Evolutionary conservation across 2,888 invertebrate species (phyloP).

Genomic region (Pemphredon lugubris): DNA sequence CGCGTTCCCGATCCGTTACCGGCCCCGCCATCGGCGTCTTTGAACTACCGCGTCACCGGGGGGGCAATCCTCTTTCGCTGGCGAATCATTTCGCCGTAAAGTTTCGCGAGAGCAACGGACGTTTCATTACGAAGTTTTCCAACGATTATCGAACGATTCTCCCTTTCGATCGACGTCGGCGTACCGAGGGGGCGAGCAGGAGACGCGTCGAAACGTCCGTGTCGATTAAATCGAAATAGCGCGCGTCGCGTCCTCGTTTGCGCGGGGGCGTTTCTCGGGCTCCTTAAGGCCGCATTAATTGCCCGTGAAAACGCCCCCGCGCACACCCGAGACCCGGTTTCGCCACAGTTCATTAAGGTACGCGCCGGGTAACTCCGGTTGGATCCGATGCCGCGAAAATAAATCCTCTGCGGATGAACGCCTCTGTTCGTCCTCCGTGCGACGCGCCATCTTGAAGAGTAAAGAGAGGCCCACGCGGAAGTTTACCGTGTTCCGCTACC

Average conservation of each 20-base stretch:
- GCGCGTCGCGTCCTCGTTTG: slow-evolving; percentile 25
- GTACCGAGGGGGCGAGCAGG: too few relatives aligned
- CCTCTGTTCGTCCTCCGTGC: slow-evolving; percentile 23
- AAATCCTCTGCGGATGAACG: slow-evolving; percentile 62
- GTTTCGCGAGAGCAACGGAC: slow-evolving; percentile 10
- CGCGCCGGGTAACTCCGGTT: slow-evolving; percentile 58
- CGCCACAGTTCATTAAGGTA: slow-evolving; percentile 70
- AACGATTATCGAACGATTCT: slow-evolving; percentile 16
- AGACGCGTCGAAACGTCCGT: slow-evolving; percentile 45
- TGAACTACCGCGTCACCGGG: slow-evolving; percentile 41
- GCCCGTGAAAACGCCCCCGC: slow-evolving; percentile 70
- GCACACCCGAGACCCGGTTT: slow-evolving; percentile 55
- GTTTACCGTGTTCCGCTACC: slow-evolving; percentile 55
- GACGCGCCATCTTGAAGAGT: slow-evolving; percentile 51
- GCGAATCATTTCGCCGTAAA: slow-evolving; percentile 22
- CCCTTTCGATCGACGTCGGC: background rate
- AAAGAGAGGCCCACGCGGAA: slow-evolving; percentile 72
- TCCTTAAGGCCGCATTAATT: slow-evolving; percentile 70
- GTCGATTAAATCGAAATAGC: slow-evolving; percentile 55
- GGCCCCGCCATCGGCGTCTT: slow-evolving; percentile 58
- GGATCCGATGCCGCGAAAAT: slow-evolving; percentile 62
- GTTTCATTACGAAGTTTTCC: slow-evolving; percentile 30
- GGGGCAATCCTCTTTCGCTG: slow-evolving; percentile 20
- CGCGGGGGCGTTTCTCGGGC: slow-evolving; percentile 59
- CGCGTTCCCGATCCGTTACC: slow-evolving; percentile 57